Percentiles rank a stretch among this genome's conserved stretches.
These are phyloP conservation scores for Oncorhynchus nerka DNA, from an alignment of 2,113 vertebrate genomes.

Conservation along the genomic window DNA sequence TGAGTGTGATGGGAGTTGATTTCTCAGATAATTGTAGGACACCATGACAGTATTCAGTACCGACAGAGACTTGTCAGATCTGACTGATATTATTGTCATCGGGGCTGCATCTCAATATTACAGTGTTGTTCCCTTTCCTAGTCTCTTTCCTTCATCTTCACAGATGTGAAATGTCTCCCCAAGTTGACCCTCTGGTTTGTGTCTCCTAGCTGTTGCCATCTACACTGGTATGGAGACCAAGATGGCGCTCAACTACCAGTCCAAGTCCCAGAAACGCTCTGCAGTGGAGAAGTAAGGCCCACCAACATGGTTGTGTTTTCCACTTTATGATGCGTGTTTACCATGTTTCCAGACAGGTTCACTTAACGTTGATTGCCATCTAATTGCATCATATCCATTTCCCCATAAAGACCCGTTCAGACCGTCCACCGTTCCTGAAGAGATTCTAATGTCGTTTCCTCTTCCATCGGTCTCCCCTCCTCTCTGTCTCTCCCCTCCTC, in stretches of 20 bases:
- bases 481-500: too few relatives aligned
- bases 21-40: too few relatives aligned
- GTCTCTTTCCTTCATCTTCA: too few relatives aligned
- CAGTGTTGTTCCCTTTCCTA: too few relatives aligned
- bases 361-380: background rate
- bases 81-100: too few relatives aligned
- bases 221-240: conserved; percentile 99
- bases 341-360: background rate
- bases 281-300: conserved; percentile 94
- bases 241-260: conserved; percentile 98
- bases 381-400: conserved; percentile 15
- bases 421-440: background rate
- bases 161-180: background rate
- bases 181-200: conserved; percentile 21
- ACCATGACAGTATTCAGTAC: too few relatives aligned
- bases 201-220: conserved; percentile 85
- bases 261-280: conserved; percentile 97
- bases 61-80: too few relatives aligned
- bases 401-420: conserved; percentile 12
- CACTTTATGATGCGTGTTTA: conserved; percentile 3
- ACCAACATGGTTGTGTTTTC: background rate
- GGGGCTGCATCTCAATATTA: too few relatives aligned
- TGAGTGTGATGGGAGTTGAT: too few relatives aligned
- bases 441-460: background rate
- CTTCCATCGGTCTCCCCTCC: background rate